Percentiles rank a stretch among this genome's conserved stretches.
These are phyloP conservation scores for Diarsia brunnea DNA, from an alignment of 2,888 invertebrate species.

Conservation along the genomic window DNA sequence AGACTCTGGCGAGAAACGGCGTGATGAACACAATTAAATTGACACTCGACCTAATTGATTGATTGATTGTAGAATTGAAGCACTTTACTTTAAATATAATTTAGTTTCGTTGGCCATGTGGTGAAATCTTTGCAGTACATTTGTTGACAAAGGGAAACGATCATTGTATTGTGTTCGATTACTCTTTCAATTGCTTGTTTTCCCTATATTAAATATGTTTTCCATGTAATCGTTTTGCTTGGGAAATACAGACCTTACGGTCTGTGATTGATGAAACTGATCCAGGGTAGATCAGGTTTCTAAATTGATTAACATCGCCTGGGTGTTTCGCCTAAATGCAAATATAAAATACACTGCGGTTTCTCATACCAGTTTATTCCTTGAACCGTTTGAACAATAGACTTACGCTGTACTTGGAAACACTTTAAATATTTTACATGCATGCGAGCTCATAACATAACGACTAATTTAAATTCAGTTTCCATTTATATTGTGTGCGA, in stretches of 20 bases:
- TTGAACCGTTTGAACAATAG: conserved; percentile 65
- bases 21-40: conserved; percentile 48
- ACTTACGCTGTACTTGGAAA: conserved; percentile 48
- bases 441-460: conserved; percentile 48
- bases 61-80: conserved; percentile 38
- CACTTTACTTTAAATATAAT: conserved; percentile 37
- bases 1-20: conserved; percentile 47
- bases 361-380: conserved; percentile 60
- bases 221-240: too few species aligned
- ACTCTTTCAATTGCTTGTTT: conserved; percentile 1
- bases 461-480: conserved; percentile 62
- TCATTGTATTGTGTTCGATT: background rate
- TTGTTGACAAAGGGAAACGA: conserved; percentile 1
- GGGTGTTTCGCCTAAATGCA: conserved; percentile 55
- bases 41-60: conserved; percentile 50
- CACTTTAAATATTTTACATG: conserved; percentile 55
- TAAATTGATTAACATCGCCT: conserved; percentile 51
- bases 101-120: conserved; percentile 22
- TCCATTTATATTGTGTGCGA: conserved; percentile 50
- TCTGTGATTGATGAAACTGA: conserved; percentile 36
- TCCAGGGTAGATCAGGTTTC: conserved; percentile 46
- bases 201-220: too few species aligned
- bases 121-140: conserved; percentile 18
- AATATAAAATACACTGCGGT: conserved; percentile 51
- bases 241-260: too few species aligned